These are phyloP conservation scores for Erebia aethiops DNA, from an alignment of 2,888 invertebrate species.

Conservation along the genomic window DNA sequence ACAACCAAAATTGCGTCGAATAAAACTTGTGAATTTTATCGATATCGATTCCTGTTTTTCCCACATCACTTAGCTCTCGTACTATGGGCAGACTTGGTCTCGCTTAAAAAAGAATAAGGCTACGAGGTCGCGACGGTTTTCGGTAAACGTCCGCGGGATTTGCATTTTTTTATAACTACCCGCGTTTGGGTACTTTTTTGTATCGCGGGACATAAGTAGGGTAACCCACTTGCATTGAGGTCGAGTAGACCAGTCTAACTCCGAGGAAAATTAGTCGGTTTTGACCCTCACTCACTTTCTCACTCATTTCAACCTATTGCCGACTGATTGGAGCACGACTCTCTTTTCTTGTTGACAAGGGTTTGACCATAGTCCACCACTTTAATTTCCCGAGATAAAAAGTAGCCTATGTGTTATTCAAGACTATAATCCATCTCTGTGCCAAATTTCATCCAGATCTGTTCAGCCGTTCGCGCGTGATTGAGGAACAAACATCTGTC, in stretches of 20 bases:
- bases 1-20: too few relatives aligned
- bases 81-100: slow-evolving; percentile 51
- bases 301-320: too few relatives aligned
- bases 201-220: slow-evolving; percentile 15
- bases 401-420: too few relatives aligned
- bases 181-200: slow-evolving; percentile 20
- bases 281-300: not conserved
- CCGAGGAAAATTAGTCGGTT: not conserved
- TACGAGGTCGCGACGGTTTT: slow-evolving; percentile 60
- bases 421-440: too few relatives aligned
- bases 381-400: too few relatives aligned
- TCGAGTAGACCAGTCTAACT: not conserved
- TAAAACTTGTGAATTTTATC: not conserved
- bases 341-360: too few relatives aligned
- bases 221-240: slow-evolving; percentile 5
- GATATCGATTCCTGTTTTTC: slow-evolving; percentile 25
- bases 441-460: too few relatives aligned
- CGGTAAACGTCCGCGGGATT: slow-evolving; percentile 45
- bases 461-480: too few relatives aligned
- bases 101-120: slow-evolving; percentile 67
- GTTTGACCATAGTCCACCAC: too few relatives aligned
- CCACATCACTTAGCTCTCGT: slow-evolving; percentile 46
- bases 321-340: too few relatives aligned
- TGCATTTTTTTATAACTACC: slow-evolving; percentile 38
- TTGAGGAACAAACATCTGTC: too few relatives aligned